These are phyloP conservation scores for Stictocephala bisonia DNA, from an alignment of 2,888 invertebrate species.

Conservation along the genomic window DNA sequence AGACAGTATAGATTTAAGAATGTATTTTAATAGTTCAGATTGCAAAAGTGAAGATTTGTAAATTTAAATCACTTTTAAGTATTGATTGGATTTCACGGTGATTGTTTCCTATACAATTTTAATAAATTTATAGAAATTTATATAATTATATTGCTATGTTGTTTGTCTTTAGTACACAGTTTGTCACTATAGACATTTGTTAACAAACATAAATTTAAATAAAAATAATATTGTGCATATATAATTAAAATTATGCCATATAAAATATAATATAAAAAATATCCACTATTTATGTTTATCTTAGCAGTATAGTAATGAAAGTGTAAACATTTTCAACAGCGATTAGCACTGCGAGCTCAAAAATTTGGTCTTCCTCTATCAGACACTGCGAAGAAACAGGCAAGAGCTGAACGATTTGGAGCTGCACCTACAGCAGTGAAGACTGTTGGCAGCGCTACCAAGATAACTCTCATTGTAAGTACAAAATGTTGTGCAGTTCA, in stretches of 20 bases:
- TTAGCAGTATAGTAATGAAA: neutral
- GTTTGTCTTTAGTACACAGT: too few relatives aligned
- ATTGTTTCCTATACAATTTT: too few relatives aligned
- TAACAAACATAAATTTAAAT: constrained; percentile 22
- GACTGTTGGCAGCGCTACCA: too few relatives aligned
- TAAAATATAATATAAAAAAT: too few relatives aligned
- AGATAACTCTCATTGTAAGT: too few relatives aligned
- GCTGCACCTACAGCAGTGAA: constrained; percentile 6
- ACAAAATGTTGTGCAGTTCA: too few relatives aligned
- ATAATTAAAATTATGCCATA: too few relatives aligned
- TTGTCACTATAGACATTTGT: too few relatives aligned
- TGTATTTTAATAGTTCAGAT: constrained; percentile 5
- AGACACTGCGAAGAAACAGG: constrained; percentile 73
- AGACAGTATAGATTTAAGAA: neutral
- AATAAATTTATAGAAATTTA: too few relatives aligned
- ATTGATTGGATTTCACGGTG: too few relatives aligned
- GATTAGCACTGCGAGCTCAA: constrained; percentile 82
- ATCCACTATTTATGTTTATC: neutral
- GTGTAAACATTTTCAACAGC: constrained; percentile 61
- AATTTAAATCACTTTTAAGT: constrained; percentile 41
- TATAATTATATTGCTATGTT: too few relatives aligned
- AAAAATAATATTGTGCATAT: too few relatives aligned
- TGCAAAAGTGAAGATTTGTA: constrained; percentile 29
- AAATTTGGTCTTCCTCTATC: constrained; percentile 75
- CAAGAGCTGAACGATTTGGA: constrained; percentile 76